Evolutionary conservation across 30 jellyfish, hydroid and myxozoan genomes (phyloP), one percentile per base, ranked within the genome.

Genomic region (Hydra vulgaris): DNA sequence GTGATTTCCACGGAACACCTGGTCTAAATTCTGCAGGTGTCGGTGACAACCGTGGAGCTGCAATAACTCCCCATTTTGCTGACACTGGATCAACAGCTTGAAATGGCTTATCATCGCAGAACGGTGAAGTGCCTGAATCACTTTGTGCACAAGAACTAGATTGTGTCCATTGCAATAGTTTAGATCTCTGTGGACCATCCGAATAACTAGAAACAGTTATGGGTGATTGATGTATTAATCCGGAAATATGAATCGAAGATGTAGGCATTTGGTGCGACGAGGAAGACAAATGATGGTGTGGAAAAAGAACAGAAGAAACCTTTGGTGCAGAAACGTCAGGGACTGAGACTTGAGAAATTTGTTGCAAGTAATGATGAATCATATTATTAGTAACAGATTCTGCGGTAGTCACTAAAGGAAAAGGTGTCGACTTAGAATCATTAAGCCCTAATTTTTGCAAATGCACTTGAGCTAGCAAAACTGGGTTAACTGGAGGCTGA

Each of bases 11-110:
- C 61, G 88, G 95, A 18, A 92, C 99, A 19, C 99, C 99, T 4
- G 99, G 99, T 77, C 82, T 92, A 78, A 92, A 92, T 70, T 92
- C 99, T 27, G 96, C 91, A 0, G 99, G 99, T 22, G 99, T 92
- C 40, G 99, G 99, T 52, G 99, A 92, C 82, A 92, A 78, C 68
- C 96, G 72, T 56, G 99, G 99, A 22, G 99, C 99, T 54, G 99
- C 99, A 26, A 92, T 74, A 53, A 92, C 99, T 52, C 99, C 99
- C 99, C 99, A 92, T 78, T 92, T 92, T 5, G 99, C 99, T 4
- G 99, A 92, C 7, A 92, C 96, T 0, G 99, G 99, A 78, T 92
- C 99, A 18, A 94, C 84, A 4, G 92, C 88, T 18, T 70, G 74
- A 18, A 89, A 81, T 17, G 77, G 73, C 54, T 68, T 83, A 25